Evolutionary conservation across 2,888 invertebrate genomes (phyloP).

Genomic region (Pimpla rufipes): DNA sequence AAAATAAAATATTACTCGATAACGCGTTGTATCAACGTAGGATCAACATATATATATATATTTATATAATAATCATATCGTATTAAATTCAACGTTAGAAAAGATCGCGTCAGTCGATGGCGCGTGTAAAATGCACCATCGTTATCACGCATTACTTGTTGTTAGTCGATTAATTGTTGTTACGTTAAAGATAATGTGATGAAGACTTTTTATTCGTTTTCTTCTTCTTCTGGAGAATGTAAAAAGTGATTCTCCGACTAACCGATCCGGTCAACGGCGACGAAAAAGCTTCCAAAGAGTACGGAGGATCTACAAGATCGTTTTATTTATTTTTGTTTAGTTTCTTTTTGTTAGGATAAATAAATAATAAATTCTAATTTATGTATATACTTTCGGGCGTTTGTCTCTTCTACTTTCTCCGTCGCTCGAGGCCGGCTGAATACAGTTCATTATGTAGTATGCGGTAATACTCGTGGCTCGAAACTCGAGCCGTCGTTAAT

Average conservation of each 20-base stretch:
- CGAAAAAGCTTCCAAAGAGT: conserved; percentile 1
- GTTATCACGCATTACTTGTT: conserved; percentile 29
- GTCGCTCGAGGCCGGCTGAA: not conserved
- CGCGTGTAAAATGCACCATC: conserved; percentile 44
- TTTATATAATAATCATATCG: conserved; percentile 1
- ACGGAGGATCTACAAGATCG: conserved; percentile 9
- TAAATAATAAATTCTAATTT: conserved; percentile 38
- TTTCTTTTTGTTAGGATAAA: not conserved
- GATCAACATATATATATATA: conserved; percentile 41
- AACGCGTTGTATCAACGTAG: conserved; percentile 50
- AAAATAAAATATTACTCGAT: conserved; percentile 58
- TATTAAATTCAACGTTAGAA: conserved; percentile 53
- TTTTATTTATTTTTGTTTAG: not conserved
- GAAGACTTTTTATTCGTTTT: not conserved
- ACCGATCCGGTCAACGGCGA: conserved; percentile 15
- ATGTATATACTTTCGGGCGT: conserved; percentile 1
- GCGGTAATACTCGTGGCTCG: conserved; percentile 35
- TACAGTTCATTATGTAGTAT: conserved; percentile 14
- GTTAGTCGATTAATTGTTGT: conserved; percentile 16
- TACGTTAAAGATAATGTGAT: conserved; percentile 9
- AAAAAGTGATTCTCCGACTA: not conserved
- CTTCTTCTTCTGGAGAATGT: not conserved
- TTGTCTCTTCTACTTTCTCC: not conserved
- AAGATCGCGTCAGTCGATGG: conserved; percentile 34
- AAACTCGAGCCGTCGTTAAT: conserved; percentile 11